Evolutionary conservation across 1,140 invertebrate species (phyloP), one percentile per base, ranked within the genome.

Genomic region (Ostrea edulis): DNA sequence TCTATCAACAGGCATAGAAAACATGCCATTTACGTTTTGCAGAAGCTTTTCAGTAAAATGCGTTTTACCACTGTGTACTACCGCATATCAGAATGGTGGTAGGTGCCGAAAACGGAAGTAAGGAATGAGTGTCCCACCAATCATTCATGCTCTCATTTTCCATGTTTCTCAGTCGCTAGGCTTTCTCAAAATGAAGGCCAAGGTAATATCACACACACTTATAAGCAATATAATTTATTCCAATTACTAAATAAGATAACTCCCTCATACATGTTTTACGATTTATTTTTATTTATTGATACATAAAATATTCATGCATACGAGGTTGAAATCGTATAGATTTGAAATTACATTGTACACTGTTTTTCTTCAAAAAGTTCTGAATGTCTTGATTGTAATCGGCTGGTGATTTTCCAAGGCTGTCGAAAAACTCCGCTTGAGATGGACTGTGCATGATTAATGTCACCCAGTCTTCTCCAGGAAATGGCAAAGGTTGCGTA

Each of bases 31-130:
- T 0, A 55, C 84, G 35, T 89, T 85, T 86, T 86, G 51, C 68
- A 89, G 65, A 0, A 89, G 25, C 53, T 62, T 52, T 17, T 86
- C 82, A 2, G 86, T 87, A 52, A 84, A 87, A 35, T 62, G 11
- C 14, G 86, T 87, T 83, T 89, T 89, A 11, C 89, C 89, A 35
- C 54, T 84, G 77, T 17, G 89, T 87, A n/a, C 82, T 53, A 51
- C 89, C 89, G 55, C 65, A 85, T 53, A 87, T 44, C 14, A 55
- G 12, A n/a, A 89, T 86, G 1, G 88, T 89, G 17, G 88, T 68
- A 3, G 88, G 88, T 53, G 84, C 55, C 14, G 58, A 44, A 62
- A 89, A 89, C 3, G 88, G 88, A 3, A 88, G 51, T 25, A 86
- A 35, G n/a, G 85, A 86, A n/a, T 71, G 20, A 7, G 85, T 86